Evolutionary conservation across 2,113 vertebrate species (phyloP), one percentile per base, ranked within the genome.

Genomic region (Callorhinus ursinus): DNA sequence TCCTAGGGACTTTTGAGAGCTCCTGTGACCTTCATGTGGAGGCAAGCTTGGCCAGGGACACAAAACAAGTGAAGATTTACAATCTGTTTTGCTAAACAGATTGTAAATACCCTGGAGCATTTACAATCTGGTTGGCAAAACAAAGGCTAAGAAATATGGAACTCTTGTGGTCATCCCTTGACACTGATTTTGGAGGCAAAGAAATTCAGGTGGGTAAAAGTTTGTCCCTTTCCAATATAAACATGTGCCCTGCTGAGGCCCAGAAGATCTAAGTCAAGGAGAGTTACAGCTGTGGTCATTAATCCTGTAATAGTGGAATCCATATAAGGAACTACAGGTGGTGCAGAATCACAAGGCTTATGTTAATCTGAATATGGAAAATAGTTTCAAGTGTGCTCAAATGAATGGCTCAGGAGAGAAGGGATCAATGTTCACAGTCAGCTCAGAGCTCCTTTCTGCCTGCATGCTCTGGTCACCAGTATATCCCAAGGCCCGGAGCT

Each of bases 181-280:
- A 87, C 55, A 51, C 92, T 94, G 94, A 97, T 85, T 98, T 77
- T 88, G 92, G 96, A 96, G 77, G 92, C 92, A 88, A 96, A 97
- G 84, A 88, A 94, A 96, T 96, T 97, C 79, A 95, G 96, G 97
- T 90, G 95, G 95, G 89, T 96, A 89, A 97, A 97, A 95, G 57
- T 81, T 80, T 96, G 69, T 88, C 87, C 83, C 69, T 88, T 57
- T 83, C 93, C 88, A 92, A 95, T 97, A 93, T 80, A 97, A 97
- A 96, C 84, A 96, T 26, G 46, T 57, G 18, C 61, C 91, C 63
- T 94, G 76, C 55, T 61, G 65, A 16, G 19, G 22, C 85, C 76
- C 81, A 24, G 42, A 88, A 92, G 71, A 63, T 81, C 76, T 88
- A 88, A 96, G 31, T 46, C 61, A 33, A 88, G 83, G 93, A 96